phyloP scores from a whole-genome alignment of 1,140 invertebrate genomes.

The Glossosoma conforme region DNA sequence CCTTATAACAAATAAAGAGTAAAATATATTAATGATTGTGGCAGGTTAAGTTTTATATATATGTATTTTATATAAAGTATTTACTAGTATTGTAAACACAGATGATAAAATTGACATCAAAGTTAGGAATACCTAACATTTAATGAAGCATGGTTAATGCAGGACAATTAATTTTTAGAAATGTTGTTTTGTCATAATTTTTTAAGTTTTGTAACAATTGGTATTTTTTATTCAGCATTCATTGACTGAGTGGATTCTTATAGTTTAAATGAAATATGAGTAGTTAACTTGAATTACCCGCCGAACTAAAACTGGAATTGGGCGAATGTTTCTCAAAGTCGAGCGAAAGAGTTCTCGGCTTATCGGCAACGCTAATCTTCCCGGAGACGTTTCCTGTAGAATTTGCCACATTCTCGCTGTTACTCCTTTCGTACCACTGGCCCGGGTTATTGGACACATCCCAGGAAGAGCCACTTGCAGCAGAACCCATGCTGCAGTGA shows the following conservation, averaged over 20 bases:
- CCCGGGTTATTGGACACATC: constrained; percentile 39
- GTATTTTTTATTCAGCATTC: too few species aligned
- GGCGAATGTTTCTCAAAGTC: constrained; percentile 57
- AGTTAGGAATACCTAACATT: too few species aligned
- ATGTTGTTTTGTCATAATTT: too few species aligned
- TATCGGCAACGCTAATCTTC: constrained; percentile 38
- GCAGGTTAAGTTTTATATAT: background rate
- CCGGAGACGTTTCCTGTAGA: constrained; percentile 28
- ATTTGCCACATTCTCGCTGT: constrained; percentile 45
- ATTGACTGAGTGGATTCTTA: too few species aligned
- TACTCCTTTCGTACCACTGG: constrained; percentile 57
- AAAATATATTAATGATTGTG: constrained; percentile 13
- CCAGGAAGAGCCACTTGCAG: constrained; percentile 38
- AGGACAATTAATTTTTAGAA: too few species aligned
- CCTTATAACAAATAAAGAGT: too few species aligned
- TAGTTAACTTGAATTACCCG: too few species aligned
- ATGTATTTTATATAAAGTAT: background rate
- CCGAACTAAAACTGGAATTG: constrained; percentile 39
- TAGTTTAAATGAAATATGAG: too few species aligned
- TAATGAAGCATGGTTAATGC: too few species aligned
- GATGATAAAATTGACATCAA: too few species aligned
- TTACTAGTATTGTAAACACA: too few species aligned
- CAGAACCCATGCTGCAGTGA: constrained; percentile 28
- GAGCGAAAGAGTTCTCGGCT: constrained; percentile 61
- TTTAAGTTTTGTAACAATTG: too few species aligned